Conservation (phyloP, 2,113 vertebrate species). For the Macrotis lagotis region DNA sequence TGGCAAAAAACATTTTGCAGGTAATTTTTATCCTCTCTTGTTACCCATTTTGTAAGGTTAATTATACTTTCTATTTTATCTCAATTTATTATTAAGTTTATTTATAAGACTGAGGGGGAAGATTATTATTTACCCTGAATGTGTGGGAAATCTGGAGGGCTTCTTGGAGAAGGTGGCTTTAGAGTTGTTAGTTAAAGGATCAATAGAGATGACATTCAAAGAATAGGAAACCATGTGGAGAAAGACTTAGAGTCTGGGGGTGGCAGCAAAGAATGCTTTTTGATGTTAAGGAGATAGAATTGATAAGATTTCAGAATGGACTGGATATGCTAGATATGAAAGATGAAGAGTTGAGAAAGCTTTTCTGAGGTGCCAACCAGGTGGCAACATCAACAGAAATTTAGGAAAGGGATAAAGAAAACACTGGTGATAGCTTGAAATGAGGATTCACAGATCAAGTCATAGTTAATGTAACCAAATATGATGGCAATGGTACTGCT, state of each 20-base stretch:
- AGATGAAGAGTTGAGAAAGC: not conserved
- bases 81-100: not conserved
- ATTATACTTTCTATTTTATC: not conserved
- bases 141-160: not conserved
- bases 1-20: not conserved
- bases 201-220: not conserved
- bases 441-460: not conserved
- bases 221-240: not conserved
- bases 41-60: not conserved
- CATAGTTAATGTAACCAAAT: not conserved
- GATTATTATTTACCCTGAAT: constrained; percentile 13
- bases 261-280: not conserved
- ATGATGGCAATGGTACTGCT: not conserved
- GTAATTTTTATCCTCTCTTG: not conserved
- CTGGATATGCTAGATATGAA: not conserved
- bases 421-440: not conserved
- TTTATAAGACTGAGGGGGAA: not conserved
- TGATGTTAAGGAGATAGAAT: not conserved
- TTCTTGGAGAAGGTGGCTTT: not conserved
- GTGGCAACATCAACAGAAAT: not conserved
- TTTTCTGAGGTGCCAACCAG: not conserved
- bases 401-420: not conserved
- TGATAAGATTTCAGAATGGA: not conserved
- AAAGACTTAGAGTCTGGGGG: not conserved
- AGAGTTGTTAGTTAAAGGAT: not conserved